phyloP scores from a whole-genome alignment of 2,797 vertebrate genomes.

The Protosalanx chinensis region DNA sequence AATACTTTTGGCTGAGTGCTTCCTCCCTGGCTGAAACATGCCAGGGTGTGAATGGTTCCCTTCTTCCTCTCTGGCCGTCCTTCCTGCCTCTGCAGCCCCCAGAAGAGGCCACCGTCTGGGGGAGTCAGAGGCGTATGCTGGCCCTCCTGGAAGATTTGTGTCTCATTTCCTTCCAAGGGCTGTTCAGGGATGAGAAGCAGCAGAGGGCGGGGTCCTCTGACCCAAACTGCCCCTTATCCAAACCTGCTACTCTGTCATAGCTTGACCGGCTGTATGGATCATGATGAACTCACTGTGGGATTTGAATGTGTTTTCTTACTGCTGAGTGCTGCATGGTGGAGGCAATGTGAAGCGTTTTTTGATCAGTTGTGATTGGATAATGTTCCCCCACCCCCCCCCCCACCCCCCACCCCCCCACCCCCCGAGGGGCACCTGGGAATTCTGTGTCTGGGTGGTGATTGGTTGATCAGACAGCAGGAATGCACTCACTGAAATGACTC shows the following conservation, averaged over 20 bases:
- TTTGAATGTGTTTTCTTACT: not conserved
- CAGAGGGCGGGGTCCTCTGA: not conserved
- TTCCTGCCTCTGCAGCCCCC: slow-evolving; percentile 18
- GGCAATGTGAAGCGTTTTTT: slow-evolving; percentile 24
- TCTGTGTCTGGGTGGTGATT: slow-evolving; percentile 47
- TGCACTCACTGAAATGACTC: slow-evolving; percentile 40
- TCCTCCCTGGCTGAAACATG: slow-evolving; percentile 65
- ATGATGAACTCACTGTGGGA: not conserved
- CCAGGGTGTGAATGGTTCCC: slow-evolving; percentile 62
- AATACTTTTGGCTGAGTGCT: slow-evolving; percentile 60
- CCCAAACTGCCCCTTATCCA: slow-evolving; percentile 1
- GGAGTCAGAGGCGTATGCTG: slow-evolving; percentile 39
- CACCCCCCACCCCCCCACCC: no score
- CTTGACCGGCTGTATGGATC: not conserved
- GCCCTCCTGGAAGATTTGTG: slow-evolving; percentile 49
- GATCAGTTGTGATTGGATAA: slow-evolving; percentile 35
- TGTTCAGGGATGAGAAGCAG: slow-evolving; percentile 11
- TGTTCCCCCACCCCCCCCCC: slow-evolving; percentile 19
- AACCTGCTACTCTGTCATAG: not conserved
- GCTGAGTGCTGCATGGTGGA: not conserved
- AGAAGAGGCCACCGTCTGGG: slow-evolving; percentile 48
- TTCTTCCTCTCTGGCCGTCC: slow-evolving; percentile 39
- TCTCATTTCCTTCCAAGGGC: slow-evolving; percentile 47
- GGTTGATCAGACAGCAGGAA: slow-evolving; percentile 46
- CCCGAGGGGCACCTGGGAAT: slow-evolving; percentile 39